These are phyloP conservation scores for Rhinoraja longicauda DNA, from an alignment of 2,797 vertebrate genomes.

Conservation along the genomic window DNA sequence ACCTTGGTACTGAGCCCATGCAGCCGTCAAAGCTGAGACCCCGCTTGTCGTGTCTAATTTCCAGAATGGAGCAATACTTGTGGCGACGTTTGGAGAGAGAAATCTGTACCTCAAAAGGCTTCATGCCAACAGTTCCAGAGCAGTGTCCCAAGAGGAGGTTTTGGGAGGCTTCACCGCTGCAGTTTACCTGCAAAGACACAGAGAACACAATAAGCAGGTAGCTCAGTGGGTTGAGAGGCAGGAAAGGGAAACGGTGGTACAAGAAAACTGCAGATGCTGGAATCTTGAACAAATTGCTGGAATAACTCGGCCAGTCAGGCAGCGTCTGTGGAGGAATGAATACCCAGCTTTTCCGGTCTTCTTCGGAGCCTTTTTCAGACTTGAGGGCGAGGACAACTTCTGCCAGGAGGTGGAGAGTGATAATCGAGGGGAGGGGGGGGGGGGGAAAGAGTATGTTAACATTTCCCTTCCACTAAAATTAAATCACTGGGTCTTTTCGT, in stretches of 20 bases:
- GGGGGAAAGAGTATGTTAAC: too few species aligned
- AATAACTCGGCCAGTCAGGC: too few species aligned
- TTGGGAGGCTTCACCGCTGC: slow-evolving; percentile 55
- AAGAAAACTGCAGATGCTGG: too few species aligned
- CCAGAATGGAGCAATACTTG: slow-evolving; percentile 45
- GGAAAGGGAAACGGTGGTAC: background rate
- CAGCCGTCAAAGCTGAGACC: slow-evolving; percentile 46
- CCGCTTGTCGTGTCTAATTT: slow-evolving; percentile 36
- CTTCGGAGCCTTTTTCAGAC: too few species aligned
- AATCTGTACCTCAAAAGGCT: slow-evolving; percentile 59
- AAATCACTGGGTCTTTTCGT: too few species aligned
- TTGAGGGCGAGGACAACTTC: too few species aligned
- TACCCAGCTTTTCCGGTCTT: too few species aligned
- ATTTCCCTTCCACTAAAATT: too few species aligned
- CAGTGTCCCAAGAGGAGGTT: slow-evolving; percentile 61
- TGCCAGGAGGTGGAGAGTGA: too few species aligned
- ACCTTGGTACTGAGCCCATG: slow-evolving; percentile 41
- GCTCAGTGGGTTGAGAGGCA: background rate
- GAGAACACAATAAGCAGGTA: background rate
- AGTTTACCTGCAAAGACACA: slow-evolving; percentile 64
- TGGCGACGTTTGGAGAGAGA: slow-evolving; percentile 48
- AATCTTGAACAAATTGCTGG: too few species aligned
- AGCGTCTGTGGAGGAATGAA: too few species aligned
- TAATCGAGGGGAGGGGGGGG: too few species aligned
- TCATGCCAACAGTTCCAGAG: slow-evolving; percentile 53